Evolutionary conservation across 2,888 invertebrate species (phyloP), one percentile per base, ranked within the genome.

Genomic region (Lasioglossum marginatum): DNA sequence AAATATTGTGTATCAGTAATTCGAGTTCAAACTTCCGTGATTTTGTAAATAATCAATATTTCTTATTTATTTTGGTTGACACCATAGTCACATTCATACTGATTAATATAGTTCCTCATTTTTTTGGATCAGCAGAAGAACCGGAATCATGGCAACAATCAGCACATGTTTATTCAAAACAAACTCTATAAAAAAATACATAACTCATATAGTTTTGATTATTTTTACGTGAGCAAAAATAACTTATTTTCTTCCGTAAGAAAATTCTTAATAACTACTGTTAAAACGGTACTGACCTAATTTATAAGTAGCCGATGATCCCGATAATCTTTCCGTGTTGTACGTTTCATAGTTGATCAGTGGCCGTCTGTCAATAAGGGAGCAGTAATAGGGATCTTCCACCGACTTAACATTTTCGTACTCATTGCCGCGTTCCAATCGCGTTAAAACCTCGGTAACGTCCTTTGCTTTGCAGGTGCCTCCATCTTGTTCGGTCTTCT

Each of bases 361-460:
- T 45, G 75, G 37, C 14, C 12, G 70, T 4, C 6, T 37, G 10
- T 81, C 70, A 4, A 37, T 23, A 0, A 78, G 76, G 4, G 74
- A 63, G 27, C 77, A 45, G 37, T 12, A 66, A 27, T 66, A 34
- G n/a, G 76, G 68, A 63, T 70, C 43, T 23, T 34, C 40, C 40
- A 23, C 14, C 40, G 40, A 12, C 12, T 3, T 79, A 52, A 82
- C 57, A 23, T 84, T 70, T 14, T 86, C 74, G 37, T 81, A 66
- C 14, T 68, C 75, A n/a, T 75, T 57, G 52, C 75, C 57, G 31
- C 5, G 57, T 43, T 79, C 82, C 52, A 12, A 12, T 4, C 57
- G n/a, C n/a, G n/a, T n/a, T 19, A 66, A 60, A 70, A 68, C 57
- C 27, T 40, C 75, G 37, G 52, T n/a, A 23, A 31, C n/a, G 23